A percentile compares a stretch with the other conserved stretches of the same genome.
phyloP scores from a whole-genome alignment of 2,797 vertebrate species.

The Oreortyx pictus region DNA sequence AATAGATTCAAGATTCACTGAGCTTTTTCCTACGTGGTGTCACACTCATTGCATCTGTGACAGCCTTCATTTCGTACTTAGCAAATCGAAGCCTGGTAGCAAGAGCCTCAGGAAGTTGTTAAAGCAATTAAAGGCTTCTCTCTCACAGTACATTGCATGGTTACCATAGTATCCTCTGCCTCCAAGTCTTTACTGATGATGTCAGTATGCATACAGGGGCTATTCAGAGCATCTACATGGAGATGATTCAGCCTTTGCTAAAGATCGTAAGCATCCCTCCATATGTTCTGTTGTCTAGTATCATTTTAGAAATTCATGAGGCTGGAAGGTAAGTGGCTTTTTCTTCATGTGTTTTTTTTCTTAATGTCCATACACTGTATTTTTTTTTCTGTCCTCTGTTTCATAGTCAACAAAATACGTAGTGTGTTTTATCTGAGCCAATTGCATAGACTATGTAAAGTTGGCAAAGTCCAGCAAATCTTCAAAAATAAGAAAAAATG shows the following conservation, averaged over 20 bases:
- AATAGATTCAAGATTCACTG: conserved; percentile 68
- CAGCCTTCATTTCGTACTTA: conserved; percentile 78
- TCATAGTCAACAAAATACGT: conserved; percentile 1
- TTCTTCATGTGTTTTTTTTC: conserved; percentile 21
- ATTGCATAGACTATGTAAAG: not conserved
- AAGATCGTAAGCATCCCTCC: conserved; percentile 50
- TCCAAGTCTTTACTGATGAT: conserved; percentile 81
- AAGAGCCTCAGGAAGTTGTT: conserved; percentile 82
- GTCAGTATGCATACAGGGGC: conserved; percentile 82
- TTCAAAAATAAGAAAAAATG: not conserved
- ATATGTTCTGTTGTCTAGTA: conserved; percentile 17
- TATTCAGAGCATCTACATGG: conserved; percentile 76
- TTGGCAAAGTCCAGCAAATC: not conserved
- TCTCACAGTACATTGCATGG: conserved; percentile 77
- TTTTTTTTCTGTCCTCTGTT: not conserved
- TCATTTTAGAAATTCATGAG: conserved; percentile 44
- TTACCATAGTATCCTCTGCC: conserved; percentile 86
- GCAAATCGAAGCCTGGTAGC: conserved; percentile 78
- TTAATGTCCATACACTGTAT: not conserved
- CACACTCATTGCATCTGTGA: conserved; percentile 45
- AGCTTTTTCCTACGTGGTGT: conserved; percentile 20
- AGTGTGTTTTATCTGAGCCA: not conserved
- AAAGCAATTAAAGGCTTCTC: conserved; percentile 85
- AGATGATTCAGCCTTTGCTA: conserved; percentile 75
- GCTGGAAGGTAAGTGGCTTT: conserved; percentile 72